These are phyloP conservation scores for Xiphophorus maculatus DNA, from an alignment of 2,113 vertebrate genomes.

Conservation along the genomic window DNA sequence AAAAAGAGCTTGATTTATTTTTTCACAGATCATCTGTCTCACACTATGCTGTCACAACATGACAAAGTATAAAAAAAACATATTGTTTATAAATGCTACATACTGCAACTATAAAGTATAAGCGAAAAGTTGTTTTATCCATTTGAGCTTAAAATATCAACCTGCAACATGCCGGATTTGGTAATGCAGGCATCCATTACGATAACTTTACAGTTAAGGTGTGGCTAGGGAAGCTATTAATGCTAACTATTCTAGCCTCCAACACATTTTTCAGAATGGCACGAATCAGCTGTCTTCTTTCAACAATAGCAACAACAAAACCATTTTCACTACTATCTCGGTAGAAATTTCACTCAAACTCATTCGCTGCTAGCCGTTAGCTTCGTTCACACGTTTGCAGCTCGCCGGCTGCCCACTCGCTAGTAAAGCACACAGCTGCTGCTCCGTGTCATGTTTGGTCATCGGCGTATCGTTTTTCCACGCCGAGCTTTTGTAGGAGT, in stretches of 20 bases:
- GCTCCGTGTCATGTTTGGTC: slow-evolving; percentile 44
- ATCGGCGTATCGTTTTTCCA: slow-evolving; percentile 51
- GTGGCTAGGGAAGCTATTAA: neutral
- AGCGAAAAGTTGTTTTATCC: too few relatives aligned
- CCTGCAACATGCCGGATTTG: too few relatives aligned
- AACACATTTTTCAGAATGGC: neutral
- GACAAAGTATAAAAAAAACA: too few relatives aligned
- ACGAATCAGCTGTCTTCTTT: neutral
- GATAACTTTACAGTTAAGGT: too few relatives aligned
- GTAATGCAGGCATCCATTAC: too few relatives aligned
- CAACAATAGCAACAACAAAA: too few relatives aligned
- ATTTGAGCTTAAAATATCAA: too few relatives aligned
- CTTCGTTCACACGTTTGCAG: slow-evolving; percentile 58
- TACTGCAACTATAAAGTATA: too few relatives aligned
- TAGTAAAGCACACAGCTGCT: slow-evolving; percentile 53
- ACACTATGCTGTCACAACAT: too few relatives aligned
- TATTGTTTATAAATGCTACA: too few relatives aligned
- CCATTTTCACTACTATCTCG: neutral
- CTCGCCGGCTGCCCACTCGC: slow-evolving; percentile 21
- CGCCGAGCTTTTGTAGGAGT: slow-evolving; percentile 51
- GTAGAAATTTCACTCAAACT: neutral
- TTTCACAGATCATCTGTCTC: too few relatives aligned
- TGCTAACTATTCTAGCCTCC: neutral
- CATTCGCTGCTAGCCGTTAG: slow-evolving; percentile 20
- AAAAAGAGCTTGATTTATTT: too few relatives aligned